A percentile compares a stretch with the other conserved stretches of the same genome.
Evolutionary conservation across 2,113 vertebrate species (phyloP).

Genomic region (Psittacula cyanocephala): DNA sequence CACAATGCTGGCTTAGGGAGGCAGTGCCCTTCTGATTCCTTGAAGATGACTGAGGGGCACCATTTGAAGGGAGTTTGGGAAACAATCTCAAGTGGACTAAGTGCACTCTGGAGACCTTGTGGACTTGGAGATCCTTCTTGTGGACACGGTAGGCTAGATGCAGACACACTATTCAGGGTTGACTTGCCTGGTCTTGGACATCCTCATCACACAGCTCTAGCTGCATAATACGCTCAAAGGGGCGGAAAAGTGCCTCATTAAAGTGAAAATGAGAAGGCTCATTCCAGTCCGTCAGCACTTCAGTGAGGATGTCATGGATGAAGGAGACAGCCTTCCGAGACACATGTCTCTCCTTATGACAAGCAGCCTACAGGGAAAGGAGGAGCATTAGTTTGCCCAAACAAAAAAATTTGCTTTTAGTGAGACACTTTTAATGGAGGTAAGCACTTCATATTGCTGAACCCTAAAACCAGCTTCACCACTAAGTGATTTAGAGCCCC

Average conservation of each 20-base stretch:
- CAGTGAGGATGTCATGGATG: slow-evolving; percentile 93
- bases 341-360: slow-evolving; percentile 93
- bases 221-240: slow-evolving; percentile 97
- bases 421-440: neutral
- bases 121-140: neutral
- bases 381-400: neutral
- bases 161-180: neutral
- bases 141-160: neutral
- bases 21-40: neutral
- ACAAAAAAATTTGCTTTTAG: neutral
- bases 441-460: neutral
- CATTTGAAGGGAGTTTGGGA: neutral
- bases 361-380: slow-evolving; percentile 81
- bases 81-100: neutral
- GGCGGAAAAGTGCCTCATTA: slow-evolving; percentile 93
- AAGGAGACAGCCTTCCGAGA: slow-evolving; percentile 98
- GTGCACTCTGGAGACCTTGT: neutral
- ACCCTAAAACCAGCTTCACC: neutral
- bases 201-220: slow-evolving; percentile 97
- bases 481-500: neutral
- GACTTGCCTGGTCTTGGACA: slow-evolving; percentile 93
- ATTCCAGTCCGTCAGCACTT: slow-evolving; percentile 90
- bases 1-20: neutral
- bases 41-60: neutral
- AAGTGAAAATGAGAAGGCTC: slow-evolving; percentile 95